Base-by-base conservation (phyloP, 2,888 invertebrate genomes). In the Leptopilina drosophilae region DNA sequence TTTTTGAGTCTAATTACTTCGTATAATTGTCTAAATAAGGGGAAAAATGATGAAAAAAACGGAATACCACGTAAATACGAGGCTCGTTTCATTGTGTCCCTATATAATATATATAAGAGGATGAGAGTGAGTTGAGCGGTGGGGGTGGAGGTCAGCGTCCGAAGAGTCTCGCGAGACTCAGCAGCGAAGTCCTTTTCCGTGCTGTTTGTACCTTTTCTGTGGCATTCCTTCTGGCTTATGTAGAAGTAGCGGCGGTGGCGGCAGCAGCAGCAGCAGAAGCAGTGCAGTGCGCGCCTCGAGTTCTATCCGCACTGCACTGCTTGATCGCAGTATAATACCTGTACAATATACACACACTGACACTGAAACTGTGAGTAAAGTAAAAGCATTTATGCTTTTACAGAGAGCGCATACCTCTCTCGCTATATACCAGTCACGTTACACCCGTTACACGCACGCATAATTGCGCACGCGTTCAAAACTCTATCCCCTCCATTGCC, bases 151-250 rank as follows among this genome's bases (percentile, higher is more conserved):
- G 81, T 84, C 83, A 84, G 83, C 83, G 81, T 77, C 83, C 83
- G 83, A 77, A 77, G 81, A 89, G 88, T 86, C 89, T 89, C 87
- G 87, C 85, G 87, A 86, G 86, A 87, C 87, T 89, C 84, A 84
- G 33, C 33, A 33, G 81, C 83, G 79, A 86, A 81, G 82, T 85
- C 84, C 81, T 82, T 82, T 82, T 82, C 82, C 82, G 81, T 80
- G 66, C 76, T 64, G 82, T 79, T 77, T 76, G 79, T 79, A 81
- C 80, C 83, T 79, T 65, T 49, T 46, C 77, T 78, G 77, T 82
- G 79, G 82, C 80, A 83, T 81, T 83, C 82, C 82, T 42, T 14
- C 53, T 69, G 49, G 62, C 62, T 46, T 59, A 8, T 8, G 7
- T 33, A 4, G 33, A 33, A 79, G 77, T 79, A 77, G 81, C 78